Evolutionary conservation across 2,113 vertebrate genomes (phyloP), one percentile per base, ranked within the genome.

Genomic region (Ctenodactylus gundi): DNA sequence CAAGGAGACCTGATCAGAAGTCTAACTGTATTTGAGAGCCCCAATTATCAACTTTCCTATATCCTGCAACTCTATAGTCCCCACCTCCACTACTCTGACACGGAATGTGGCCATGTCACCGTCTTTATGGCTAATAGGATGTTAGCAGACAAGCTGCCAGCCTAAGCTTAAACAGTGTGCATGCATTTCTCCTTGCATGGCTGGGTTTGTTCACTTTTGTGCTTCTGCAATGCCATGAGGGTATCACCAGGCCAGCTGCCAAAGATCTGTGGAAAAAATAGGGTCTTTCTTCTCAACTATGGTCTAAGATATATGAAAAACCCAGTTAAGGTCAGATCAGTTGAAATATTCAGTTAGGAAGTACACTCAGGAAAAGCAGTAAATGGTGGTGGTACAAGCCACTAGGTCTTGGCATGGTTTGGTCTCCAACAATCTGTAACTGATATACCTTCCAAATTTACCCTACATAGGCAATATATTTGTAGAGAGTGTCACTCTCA

Each of bases 391-490:
- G 58, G 78, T 85, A 55, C 53, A 91, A 85, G 72, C 13, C 41
- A 83, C 53, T 57, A n/a, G 58, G 13, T 86, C 68, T 62, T 93
- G 46, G 55, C 46, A 60, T 68, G 36, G 67, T 67, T 82, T 92
- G 64, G 81, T 57, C 58, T 11, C 21, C 39, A 89, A 39, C 25
- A n/a, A 77, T 2, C 73, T 39, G 72, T 85, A 91, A 94, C 70
- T 75, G 57, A 86, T 20, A 49, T 10, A 90, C 53, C 78, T 85
- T 95, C 86, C 73, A 92, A 73, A 94, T 80, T 94, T 94, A 85
- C 73, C 58, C 88, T 93, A 58, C 65, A 72, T 80, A 88, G 27
- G 36, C 76, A 90, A 67, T 18, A 62, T 29, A 10, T 89, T 78
- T 96, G 80, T 3, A 87, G 77, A 88, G n/a, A 13, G 53, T 18